Conservation (phyloP, 1,140 invertebrate species). For the Achatina immaculata region DNA sequence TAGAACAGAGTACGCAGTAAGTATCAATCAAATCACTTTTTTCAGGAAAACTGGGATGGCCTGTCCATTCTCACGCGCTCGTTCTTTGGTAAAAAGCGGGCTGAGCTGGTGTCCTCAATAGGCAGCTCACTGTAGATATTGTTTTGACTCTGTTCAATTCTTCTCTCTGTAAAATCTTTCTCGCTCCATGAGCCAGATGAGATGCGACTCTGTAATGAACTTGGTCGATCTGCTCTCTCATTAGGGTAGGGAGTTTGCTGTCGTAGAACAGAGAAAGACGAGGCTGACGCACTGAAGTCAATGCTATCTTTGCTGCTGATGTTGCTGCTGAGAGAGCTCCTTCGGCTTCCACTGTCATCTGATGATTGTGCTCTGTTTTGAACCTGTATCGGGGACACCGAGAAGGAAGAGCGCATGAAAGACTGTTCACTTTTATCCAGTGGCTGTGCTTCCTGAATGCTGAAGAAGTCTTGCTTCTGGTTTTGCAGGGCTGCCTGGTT, state of each 20-base stretch:
- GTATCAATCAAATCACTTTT: too few relatives aligned
- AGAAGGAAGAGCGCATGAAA: background rate
- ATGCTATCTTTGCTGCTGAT: constrained; percentile 1
- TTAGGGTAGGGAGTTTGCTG: background rate
- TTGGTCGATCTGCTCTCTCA: constrained; percentile 11
- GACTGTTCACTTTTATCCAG: background rate
- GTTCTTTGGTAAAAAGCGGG: constrained; percentile 12
- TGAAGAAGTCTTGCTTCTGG: background rate
- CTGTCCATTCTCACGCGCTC: constrained; percentile 26
- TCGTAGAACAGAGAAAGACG: background rate
- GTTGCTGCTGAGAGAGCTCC: constrained; percentile 22
- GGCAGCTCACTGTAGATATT: background rate
- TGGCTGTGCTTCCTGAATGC: background rate
- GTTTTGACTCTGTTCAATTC: background rate
- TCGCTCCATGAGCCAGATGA: background rate
- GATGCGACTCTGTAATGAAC: background rate
- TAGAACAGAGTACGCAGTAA: too few relatives aligned
- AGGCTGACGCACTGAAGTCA: background rate
- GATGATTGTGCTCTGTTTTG: too few relatives aligned
- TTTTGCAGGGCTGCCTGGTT: background rate
- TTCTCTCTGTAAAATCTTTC: background rate
- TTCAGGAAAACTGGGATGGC: constrained; percentile 25
- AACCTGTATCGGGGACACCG: background rate
- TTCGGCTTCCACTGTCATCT: background rate
- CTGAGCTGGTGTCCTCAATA: too few relatives aligned